A percentile compares a stretch with the other conserved stretches of the same genome.
Evolutionary conservation across 2,113 vertebrate genomes (phyloP).

Genomic region (Crotophaga sulcirostris): DNA sequence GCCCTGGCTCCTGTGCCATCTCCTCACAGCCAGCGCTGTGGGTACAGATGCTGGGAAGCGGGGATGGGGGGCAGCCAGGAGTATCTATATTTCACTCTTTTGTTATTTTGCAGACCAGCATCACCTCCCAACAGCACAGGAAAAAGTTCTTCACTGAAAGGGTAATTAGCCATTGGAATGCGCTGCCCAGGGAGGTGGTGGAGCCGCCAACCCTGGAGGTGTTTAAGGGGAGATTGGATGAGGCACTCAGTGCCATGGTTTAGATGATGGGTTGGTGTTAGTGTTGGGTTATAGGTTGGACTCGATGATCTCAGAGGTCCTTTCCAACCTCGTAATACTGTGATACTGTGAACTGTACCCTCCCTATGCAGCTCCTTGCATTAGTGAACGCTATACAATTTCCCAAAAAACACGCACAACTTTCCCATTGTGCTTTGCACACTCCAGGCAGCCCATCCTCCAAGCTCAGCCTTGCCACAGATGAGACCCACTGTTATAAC

Average conservation of each 20-base stretch:
- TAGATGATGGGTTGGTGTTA: too few species aligned
- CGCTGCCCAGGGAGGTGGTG: too few species aligned
- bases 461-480: background rate
- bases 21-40: fast-evolving
- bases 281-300: too few species aligned
- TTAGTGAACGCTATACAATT: background rate
- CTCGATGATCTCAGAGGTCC: too few species aligned
- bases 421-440: background rate
- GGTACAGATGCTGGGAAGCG: background rate
- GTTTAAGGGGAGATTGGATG: too few species aligned
- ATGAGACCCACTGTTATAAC: background rate
- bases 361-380: background rate
- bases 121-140: background rate
- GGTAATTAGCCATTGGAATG: too few species aligned
- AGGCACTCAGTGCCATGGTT: too few species aligned
- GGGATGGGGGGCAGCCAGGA: background rate
- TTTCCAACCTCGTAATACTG: too few species aligned
- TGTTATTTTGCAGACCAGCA: background rate
- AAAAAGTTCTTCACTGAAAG: too few species aligned
- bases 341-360: too few species aligned
- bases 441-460: background rate
- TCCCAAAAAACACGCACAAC: background rate
- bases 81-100: background rate
- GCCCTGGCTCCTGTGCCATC: background rate
- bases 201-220: too few species aligned